These are phyloP conservation scores for Smutsia temminckii DNA, from an alignment of 2,797 vertebrate species.

Conservation along the genomic window DNA sequence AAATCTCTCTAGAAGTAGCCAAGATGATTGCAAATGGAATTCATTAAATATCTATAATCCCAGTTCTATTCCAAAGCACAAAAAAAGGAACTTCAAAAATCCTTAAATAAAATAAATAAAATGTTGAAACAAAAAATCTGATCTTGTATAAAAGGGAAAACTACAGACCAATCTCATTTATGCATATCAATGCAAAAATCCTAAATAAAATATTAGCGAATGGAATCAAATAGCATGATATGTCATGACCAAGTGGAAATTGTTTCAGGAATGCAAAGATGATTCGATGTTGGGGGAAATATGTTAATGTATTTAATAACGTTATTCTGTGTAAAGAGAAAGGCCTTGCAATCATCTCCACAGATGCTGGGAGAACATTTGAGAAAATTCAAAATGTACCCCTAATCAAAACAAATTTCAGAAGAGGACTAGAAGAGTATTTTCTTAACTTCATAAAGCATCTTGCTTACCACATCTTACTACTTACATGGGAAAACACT, in stretches of 20 bases:
- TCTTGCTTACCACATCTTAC: background rate
- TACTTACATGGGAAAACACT: background rate
- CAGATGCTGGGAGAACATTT: background rate
- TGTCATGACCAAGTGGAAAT: background rate
- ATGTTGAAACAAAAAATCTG: background rate
- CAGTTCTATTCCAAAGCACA: background rate
- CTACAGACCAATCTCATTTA: background rate
- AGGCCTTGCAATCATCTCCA: background rate
- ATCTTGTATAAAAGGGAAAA: background rate
- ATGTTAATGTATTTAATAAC: constrained; percentile 5
- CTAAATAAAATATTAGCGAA: background rate
- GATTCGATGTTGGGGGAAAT: background rate
- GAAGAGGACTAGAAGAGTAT: background rate
- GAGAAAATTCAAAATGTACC: constrained; percentile 30
- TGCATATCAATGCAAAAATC: constrained; percentile 30
- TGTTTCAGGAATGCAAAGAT: background rate
- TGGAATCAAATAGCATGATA: background rate
- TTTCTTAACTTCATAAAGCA: background rate
- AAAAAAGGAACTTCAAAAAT: constrained; percentile 14
- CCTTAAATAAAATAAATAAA: constrained; percentile 30
- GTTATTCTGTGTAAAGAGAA: background rate
- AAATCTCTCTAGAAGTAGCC: background rate
- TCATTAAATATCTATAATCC: background rate
- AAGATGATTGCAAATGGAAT: constrained; percentile 10
- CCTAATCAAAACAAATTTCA: background rate